These are phyloP conservation scores for Eidolon dupreanum DNA, from an alignment of 2,797 vertebrate species.

Conservation along the genomic window DNA sequence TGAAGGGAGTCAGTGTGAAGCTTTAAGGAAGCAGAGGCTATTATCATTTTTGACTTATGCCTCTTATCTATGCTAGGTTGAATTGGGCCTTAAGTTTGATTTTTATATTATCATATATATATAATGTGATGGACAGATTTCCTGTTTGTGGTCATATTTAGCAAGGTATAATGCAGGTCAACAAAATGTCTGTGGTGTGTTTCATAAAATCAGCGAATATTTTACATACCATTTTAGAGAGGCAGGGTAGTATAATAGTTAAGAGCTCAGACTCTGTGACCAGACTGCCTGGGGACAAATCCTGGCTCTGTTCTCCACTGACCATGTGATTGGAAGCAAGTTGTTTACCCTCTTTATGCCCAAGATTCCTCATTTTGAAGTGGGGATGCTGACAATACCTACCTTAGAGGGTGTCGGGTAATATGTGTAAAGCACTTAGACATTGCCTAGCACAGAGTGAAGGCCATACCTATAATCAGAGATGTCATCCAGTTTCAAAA, in stretches of 20 bases:
- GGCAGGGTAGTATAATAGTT: neutral
- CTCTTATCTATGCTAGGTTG: neutral
- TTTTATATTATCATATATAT: neutral
- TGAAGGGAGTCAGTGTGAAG: neutral
- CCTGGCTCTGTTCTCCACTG: neutral
- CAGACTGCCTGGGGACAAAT: neutral
- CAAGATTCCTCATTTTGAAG: neutral
- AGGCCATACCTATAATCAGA: neutral
- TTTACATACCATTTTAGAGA: neutral
- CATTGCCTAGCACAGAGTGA: neutral
- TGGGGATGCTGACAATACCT: neutral
- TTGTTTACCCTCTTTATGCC: neutral
- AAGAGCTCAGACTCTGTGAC: neutral
- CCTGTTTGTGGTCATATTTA: neutral
- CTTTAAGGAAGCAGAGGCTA: slow-evolving; percentile 1
- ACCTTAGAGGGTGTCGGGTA: neutral
- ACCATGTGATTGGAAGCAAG: neutral
- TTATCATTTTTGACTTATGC: neutral
- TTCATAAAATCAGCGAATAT: neutral
- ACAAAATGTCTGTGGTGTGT: neutral
- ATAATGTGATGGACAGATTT: neutral
- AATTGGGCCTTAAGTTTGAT: neutral
- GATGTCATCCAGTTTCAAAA: neutral
- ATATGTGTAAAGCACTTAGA: neutral
- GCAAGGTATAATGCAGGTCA: neutral